Evolutionary conservation across 2,797 vertebrate species (phyloP).

Genomic region (Pangasius larnaudii): DNA sequence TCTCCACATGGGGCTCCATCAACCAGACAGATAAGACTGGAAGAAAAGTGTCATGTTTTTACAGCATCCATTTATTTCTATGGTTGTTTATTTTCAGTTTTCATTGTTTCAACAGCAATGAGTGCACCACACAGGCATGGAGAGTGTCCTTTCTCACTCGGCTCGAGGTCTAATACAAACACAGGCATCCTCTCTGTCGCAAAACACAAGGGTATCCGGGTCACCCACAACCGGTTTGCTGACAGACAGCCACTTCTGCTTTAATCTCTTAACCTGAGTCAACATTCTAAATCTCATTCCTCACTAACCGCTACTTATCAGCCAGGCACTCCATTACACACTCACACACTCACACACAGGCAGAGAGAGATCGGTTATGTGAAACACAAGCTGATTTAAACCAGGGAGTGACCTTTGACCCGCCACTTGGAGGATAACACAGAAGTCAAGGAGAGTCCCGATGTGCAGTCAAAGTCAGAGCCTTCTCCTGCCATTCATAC

Average conservation of each 20-base stretch:
- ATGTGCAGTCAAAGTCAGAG: conserved; percentile 90
- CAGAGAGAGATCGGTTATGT: conserved; percentile 77
- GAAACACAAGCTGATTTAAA: conserved; percentile 83
- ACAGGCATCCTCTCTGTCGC: conserved; percentile 14
- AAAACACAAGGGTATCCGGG: conserved; percentile 20
- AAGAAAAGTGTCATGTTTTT: conserved; percentile 36
- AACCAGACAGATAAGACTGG: conserved; percentile 64
- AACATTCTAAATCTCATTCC: conserved; percentile 40
- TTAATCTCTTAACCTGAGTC: conserved; percentile 44
- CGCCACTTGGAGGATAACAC: conserved; percentile 85
- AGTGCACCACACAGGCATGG: conserved; percentile 56
- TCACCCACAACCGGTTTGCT: conserved; percentile 20
- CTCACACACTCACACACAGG: conserved; percentile 37
- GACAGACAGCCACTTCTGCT: conserved; percentile 54
- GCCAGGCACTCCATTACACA: conserved; percentile 55
- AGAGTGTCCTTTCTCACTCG: conserved; percentile 60
- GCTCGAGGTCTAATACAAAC: conserved; percentile 48
- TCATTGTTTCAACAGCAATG: conserved; percentile 18
- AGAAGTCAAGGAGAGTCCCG: conserved; percentile 86
- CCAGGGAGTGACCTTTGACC: conserved; percentile 84
- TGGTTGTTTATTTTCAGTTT: conserved; percentile 45
- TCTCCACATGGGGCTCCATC: conserved; percentile 69
- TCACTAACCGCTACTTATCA: conserved; percentile 59
- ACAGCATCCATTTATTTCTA: conserved; percentile 22
- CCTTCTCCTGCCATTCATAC: conserved; percentile 77